phyloP scores from a whole-genome alignment of 2,888 invertebrate genomes.

The Arctia plantaginis region DNA sequence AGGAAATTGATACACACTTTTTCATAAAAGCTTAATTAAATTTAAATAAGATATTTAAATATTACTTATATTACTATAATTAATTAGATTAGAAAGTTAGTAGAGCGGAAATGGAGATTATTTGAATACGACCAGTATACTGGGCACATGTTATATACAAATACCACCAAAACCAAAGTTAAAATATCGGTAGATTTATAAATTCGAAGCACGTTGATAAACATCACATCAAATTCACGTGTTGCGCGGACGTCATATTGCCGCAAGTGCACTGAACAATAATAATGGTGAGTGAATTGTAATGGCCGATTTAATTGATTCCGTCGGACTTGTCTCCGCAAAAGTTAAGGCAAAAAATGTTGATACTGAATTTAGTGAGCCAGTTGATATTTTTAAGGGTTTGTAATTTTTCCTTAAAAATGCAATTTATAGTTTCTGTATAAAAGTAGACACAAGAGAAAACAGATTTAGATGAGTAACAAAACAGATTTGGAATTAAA shows the following conservation, averaged over 20 bases:
- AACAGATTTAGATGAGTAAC: not conserved
- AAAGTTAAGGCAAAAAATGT: conserved; percentile 45
- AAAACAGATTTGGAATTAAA: not conserved
- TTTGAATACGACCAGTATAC: not conserved
- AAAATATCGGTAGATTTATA: conserved; percentile 6
- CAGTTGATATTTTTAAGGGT: conserved; percentile 9
- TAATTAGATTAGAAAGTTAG: not conserved
- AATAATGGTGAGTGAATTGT: conserved; percentile 83
- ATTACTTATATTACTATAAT: not conserved
- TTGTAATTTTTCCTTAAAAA: not conserved
- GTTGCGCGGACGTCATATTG: conserved; percentile 68
- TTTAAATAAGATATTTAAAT: not conserved
- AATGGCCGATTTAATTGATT: conserved; percentile 80
- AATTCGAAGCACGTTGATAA: conserved; percentile 50
- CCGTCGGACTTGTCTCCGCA: conserved; percentile 64
- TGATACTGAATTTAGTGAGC: conserved; percentile 24
- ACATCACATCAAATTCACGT: conserved; percentile 62
- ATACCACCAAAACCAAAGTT: not conserved
- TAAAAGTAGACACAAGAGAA: not conserved
- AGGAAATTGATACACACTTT: not conserved
- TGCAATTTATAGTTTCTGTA: not conserved
- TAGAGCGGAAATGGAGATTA: not conserved
- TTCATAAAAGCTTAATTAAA: not conserved
- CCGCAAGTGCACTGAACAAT: conserved; percentile 68
- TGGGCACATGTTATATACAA: not conserved